Conservation (phyloP, 1,140 invertebrate species). For the Papilio helenus region DNA sequence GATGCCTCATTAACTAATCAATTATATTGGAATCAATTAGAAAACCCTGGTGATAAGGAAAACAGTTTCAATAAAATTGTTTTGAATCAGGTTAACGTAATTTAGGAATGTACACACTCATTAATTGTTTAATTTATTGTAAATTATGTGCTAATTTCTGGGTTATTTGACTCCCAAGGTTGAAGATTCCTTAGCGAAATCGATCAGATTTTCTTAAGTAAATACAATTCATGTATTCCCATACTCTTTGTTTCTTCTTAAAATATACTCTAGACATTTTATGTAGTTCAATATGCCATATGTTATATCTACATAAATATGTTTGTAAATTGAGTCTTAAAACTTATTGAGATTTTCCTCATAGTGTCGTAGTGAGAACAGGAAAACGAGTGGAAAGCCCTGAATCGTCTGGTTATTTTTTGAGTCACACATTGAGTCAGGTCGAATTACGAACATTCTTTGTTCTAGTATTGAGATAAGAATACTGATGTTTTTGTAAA, state of each 20-base stretch:
- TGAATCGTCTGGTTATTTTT: slow-evolving; percentile 11
- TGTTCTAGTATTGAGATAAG: slow-evolving; percentile 3
- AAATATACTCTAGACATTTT: too few relatives aligned
- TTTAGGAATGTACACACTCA: neutral
- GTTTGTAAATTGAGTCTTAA: neutral
- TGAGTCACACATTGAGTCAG: slow-evolving; percentile 13
- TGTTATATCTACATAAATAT: neutral
- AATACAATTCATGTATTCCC: too few relatives aligned
- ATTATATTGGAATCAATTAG: neutral
- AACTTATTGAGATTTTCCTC: neutral
- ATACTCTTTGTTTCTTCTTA: too few relatives aligned
- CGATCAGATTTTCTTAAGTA: too few relatives aligned
- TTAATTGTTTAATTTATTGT: neutral
- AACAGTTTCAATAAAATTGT: neutral
- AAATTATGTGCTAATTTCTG: too few relatives aligned
- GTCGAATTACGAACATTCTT: neutral
- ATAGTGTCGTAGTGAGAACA: neutral
- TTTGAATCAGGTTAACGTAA: slow-evolving; percentile 17
- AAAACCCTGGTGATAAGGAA: neutral
- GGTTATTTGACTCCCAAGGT: too few relatives aligned
- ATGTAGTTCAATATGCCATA: too few relatives aligned
- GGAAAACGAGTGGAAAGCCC: slow-evolving; percentile 16
- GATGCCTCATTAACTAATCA: neutral
- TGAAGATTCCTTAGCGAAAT: too few relatives aligned
- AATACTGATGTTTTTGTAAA: neutral